Evolutionary conservation across 2,888 invertebrate species (phyloP), one percentile per base, ranked within the genome.

Genomic region (Auanema sp.): DNA sequence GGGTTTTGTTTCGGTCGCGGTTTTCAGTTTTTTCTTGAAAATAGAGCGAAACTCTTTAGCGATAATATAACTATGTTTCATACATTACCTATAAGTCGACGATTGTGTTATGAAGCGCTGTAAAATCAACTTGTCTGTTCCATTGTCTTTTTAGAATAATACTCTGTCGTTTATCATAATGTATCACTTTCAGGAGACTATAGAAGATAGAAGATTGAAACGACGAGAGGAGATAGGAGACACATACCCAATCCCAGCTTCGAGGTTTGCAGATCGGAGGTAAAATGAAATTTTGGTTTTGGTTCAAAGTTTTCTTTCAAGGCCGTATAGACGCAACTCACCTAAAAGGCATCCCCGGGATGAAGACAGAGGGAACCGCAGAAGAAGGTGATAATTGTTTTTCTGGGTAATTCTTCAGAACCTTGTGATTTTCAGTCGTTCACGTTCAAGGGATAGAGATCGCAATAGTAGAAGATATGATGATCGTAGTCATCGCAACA

Each of bases 201-300:
- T 80, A 33, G 79, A 80, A 6, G 77, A 79, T 16, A 66, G 79
- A 42, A 71, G 79, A 8, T 71, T 69, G 25, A 62, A 69, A n/a
- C 50, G 61, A 62, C 69, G 66, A 49, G 75, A 62, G 62, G 71
- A 61, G 41, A 16, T 65, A 11, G 66, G 63, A 33, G 33, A 33
- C 16, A 60, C 60, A 10, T 58, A 51, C 25, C 54, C 33, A 40
- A 25, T 33, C 24, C 63, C 24, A 51, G 60, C 3, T 57, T 57
- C 21, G 60, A 43, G 40, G 14, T 44, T 33, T 41, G 65, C 14
- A 60, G 65, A 23, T 44, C 43, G 58, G 53, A 58, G 16, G 51
- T 1, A 23, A 25, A 16, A n/a, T n/a, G n/a, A n/a, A n/a, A n/a
- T n/a, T 18, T 24, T 25, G n/a, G 4, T 5, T 58, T n/a, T 2